A percentile compares a stretch with the other conserved stretches of the same genome.
phyloP scores from a whole-genome alignment of 2,797 vertebrate genomes.

The Lutra lutra region DNA sequence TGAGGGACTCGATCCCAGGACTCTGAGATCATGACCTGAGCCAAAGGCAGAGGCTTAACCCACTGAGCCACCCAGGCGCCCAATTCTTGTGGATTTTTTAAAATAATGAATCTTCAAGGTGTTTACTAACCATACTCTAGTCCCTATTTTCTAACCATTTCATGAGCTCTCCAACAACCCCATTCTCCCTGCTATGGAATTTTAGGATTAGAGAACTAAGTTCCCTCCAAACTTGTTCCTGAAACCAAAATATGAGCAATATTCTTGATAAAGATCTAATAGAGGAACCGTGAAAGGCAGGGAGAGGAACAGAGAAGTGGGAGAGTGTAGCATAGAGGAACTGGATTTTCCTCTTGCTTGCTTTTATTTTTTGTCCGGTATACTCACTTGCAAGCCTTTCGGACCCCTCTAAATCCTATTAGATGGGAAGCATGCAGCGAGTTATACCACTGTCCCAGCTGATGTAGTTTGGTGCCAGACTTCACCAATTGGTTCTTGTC shows the following conservation, averaged over 20 bases:
- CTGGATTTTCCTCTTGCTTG: not conserved
- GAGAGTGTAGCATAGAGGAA: not conserved
- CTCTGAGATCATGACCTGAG: too few species aligned
- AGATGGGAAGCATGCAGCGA: not conserved
- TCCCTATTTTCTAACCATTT: not conserved
- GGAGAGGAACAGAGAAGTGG: not conserved
- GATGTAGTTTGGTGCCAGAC: not conserved
- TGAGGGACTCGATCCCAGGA: too few species aligned
- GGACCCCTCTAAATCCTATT: not conserved
- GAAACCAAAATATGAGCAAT: constrained; percentile 8
- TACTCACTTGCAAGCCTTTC: not conserved
- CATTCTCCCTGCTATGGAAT: not conserved
- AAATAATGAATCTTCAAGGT: not conserved
- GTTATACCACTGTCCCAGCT: not conserved
- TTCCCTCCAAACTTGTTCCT: not conserved
- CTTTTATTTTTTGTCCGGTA: not conserved
- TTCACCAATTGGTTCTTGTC: not conserved
- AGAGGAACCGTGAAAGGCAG: not conserved
- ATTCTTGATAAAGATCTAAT: not conserved
- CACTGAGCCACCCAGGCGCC: too few species aligned
- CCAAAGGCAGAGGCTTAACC: too few species aligned
- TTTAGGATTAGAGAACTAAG: not conserved
- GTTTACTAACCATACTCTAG: not conserved
- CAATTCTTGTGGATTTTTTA: not conserved
- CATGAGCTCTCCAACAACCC: not conserved